Percentiles rank a stretch among this genome's conserved stretches.
These are phyloP conservation scores for Drosophila phalerata DNA, from an alignment of 2,888 invertebrate genomes.

Conservation along the genomic window DNA sequence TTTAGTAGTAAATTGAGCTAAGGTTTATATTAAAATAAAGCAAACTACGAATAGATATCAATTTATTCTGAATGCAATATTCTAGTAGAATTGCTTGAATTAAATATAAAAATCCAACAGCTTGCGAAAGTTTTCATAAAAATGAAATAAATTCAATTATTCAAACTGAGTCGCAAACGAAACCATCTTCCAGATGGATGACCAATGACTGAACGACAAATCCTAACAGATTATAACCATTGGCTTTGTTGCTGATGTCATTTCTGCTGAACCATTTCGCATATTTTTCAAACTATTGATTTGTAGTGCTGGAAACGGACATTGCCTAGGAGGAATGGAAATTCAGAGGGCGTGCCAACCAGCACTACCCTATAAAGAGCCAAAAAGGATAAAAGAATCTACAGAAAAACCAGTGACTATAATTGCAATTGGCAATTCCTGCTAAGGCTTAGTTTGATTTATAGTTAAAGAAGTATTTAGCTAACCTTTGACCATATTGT, in stretches of 20 bases:
- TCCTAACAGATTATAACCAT: constrained; percentile 19
- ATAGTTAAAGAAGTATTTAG: constrained; percentile 9
- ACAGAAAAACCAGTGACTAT: background rate
- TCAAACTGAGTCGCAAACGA: constrained; percentile 7
- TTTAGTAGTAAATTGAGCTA: no score
- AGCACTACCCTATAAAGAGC: background rate
- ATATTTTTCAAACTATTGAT: constrained; percentile 75
- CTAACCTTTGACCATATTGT: constrained; percentile 5
- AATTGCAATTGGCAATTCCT: constrained; percentile 15
- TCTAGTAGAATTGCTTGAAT: background rate
- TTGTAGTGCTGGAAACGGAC: constrained; percentile 57
- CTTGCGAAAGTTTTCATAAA: constrained; percentile 15
- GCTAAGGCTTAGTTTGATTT: constrained; percentile 6
- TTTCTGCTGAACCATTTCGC: constrained; percentile 64
- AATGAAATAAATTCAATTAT: constrained; percentile 31
- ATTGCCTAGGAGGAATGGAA: background rate
- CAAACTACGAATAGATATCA: background rate
- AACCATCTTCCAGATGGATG: constrained; percentile 12
- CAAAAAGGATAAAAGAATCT: background rate
- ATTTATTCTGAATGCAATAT: background rate
- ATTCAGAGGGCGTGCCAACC: constrained; percentile 9
- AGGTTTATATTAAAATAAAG: background rate
- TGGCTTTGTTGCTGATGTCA: constrained; percentile 37
- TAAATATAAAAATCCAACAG: constrained; percentile 5
- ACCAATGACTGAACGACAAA: constrained; percentile 7